phyloP scores from a whole-genome alignment of 2,113 vertebrate genomes.

The Atractosteus spatula region DNA sequence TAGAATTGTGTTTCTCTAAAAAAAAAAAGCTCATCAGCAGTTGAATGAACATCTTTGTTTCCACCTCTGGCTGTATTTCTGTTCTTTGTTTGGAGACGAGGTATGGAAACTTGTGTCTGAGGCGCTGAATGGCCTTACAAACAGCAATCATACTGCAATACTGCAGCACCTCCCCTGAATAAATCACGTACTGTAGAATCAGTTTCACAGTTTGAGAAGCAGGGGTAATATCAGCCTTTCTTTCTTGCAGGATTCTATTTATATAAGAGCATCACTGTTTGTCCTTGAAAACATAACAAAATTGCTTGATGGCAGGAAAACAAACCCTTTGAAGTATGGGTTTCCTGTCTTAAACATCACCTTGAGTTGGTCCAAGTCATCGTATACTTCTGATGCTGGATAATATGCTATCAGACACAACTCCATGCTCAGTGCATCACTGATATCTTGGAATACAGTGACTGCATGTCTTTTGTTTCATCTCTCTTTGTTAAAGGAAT shows the following conservation, averaged over 20 bases:
- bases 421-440: conserved; percentile 44
- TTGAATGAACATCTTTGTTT: not conserved
- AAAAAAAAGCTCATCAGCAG: not conserved
- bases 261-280: no score
- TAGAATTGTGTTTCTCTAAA: not conserved
- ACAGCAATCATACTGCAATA: no score
- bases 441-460: conserved; percentile 23
- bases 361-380: no score
- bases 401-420: conserved; percentile 60
- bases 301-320: no score
- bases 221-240: no score
- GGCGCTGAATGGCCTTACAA: conserved; percentile 9
- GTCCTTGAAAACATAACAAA: no score
- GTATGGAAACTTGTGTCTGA: conserved; percentile 20
- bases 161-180: not conserved
- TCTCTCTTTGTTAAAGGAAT: conserved; percentile 47
- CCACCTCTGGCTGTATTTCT: not conserved
- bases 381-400: no score
- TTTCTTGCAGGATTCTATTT: no score
- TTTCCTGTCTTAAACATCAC: no score
- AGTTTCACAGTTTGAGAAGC: no score
- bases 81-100: not conserved
- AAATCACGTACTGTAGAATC: no score
- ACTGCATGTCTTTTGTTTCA: conserved; percentile 27
- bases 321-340: no score